Conservation (phyloP, 2,888 invertebrate genomes). For the Gerris lacustris region DNA sequence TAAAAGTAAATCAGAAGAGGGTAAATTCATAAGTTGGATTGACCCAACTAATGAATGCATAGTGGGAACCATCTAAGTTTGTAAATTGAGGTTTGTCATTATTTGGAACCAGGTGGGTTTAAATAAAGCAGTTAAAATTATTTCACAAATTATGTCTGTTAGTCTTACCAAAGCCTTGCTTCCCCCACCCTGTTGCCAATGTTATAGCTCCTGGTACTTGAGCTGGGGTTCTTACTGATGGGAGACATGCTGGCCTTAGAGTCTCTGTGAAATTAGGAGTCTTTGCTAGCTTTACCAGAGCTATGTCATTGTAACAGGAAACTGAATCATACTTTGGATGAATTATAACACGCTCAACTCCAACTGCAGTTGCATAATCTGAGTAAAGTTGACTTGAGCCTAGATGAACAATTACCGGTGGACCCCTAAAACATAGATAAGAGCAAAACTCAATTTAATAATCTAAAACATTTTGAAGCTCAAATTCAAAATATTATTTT, state of each 20-base stretch:
- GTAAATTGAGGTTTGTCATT: too few species aligned
- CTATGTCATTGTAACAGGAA: conserved; percentile 52
- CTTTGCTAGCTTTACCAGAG: conserved; percentile 45
- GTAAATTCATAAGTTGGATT: too few species aligned
- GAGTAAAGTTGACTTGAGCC: conserved; percentile 34
- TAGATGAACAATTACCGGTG: conserved; percentile 43
- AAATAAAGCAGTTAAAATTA: too few species aligned
- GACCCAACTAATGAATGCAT: too few species aligned
- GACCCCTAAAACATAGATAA: conserved; percentile 35
- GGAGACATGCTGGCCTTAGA: conserved; percentile 52
- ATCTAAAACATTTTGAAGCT: too few species aligned
- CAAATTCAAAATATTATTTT: too few species aligned
- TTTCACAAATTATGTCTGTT: too few species aligned
- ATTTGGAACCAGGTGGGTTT: too few species aligned
- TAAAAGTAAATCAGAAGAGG: too few species aligned
- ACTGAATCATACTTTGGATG: conserved; percentile 49
- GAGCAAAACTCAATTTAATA: background rate
- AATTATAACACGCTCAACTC: conserved; percentile 37
- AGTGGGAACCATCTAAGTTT: too few species aligned
- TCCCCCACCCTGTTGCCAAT: conserved; percentile 54
- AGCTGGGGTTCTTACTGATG: conserved; percentile 16
- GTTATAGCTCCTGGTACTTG: conserved; percentile 30
- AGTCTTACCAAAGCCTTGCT: conserved; percentile 33
- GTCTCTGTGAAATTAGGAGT: conserved; percentile 42
- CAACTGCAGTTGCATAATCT: conserved; percentile 12